Evolutionary conservation across 2,888 invertebrate species (phyloP).

Genomic region (Xanthorhoe designata): DNA sequence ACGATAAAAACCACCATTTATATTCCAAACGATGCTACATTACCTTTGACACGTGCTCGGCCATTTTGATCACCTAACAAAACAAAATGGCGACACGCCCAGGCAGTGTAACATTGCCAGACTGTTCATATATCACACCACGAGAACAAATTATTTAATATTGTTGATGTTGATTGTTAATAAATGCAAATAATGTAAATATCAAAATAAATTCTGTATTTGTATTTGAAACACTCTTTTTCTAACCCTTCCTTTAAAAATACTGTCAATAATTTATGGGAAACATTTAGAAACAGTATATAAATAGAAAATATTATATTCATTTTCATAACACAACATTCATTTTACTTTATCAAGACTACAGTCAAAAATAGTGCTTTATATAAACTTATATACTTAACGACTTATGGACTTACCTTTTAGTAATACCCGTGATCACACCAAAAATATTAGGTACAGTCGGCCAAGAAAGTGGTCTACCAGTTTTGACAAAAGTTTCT

Average conservation of each 20-base stretch:
- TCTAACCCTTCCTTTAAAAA: conserved; percentile 30
- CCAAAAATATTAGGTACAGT: background rate
- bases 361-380: conserved; percentile 31
- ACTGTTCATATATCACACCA: conserved; percentile 83
- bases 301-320: conserved; percentile 29
- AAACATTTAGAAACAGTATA: conserved; percentile 14
- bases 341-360: conserved; percentile 32
- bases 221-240: conserved; percentile 87
- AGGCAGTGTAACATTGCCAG: conserved; percentile 71
- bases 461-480: too few relatives aligned
- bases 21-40: conserved; percentile 70
- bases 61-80: conserved; percentile 55
- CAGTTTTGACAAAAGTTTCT: too few relatives aligned
- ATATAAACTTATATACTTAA: conserved; percentile 15
- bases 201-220: conserved; percentile 89
- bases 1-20: conserved; percentile 63
- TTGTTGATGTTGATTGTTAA: conserved; percentile 93
- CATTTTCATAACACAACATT: conserved; percentile 31
- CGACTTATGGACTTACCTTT: background rate
- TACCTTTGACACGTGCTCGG: conserved; percentile 52
- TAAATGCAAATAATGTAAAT: conserved; percentile 92
- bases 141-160: conserved; percentile 87
- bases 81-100: conserved; percentile 56
- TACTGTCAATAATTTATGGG: background rate
- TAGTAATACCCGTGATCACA: background rate